Evolutionary conservation across 2,797 vertebrate species (phyloP).

Genomic region (Apodemus agrarius): DNA sequence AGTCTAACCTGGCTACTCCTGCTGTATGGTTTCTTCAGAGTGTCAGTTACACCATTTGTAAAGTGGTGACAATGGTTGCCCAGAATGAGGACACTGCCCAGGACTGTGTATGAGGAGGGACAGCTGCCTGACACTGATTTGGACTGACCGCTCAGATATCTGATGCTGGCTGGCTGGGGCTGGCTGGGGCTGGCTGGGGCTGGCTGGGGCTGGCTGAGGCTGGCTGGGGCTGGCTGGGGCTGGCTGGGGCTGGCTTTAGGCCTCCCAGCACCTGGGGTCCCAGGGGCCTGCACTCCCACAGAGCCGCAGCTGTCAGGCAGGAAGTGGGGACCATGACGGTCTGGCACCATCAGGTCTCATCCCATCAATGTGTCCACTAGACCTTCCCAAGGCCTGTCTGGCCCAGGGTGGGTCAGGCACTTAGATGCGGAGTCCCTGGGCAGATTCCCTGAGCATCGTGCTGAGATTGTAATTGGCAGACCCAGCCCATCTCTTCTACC

Average conservation of each 20-base stretch:
- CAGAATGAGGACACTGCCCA: accelerated
- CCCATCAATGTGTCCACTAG: neutral
- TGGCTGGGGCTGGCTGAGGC: neutral
- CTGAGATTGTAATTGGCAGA: neutral
- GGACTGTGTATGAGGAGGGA: neutral
- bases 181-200: neutral
- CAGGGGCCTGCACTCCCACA: neutral
- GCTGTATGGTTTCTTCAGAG: neutral
- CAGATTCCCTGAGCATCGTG: neutral
- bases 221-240: neutral
- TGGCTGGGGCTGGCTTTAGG: neutral
- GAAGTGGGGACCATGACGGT: neutral
- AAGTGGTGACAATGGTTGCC: accelerated
- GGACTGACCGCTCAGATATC: accelerated
- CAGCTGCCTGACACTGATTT: neutral
- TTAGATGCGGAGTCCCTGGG: neutral
- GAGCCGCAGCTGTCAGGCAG: neutral
- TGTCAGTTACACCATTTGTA: neutral
- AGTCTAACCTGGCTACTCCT: neutral
- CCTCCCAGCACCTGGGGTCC: neutral
- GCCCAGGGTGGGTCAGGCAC: neutral
- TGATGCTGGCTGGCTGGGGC: neutral
- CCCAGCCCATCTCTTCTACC: neutral
- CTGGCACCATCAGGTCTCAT: neutral
- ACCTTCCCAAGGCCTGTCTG: neutral